Evolutionary conservation across 1,140 invertebrate species (phyloP).

Genomic region (Lucilia sericata): DNA sequence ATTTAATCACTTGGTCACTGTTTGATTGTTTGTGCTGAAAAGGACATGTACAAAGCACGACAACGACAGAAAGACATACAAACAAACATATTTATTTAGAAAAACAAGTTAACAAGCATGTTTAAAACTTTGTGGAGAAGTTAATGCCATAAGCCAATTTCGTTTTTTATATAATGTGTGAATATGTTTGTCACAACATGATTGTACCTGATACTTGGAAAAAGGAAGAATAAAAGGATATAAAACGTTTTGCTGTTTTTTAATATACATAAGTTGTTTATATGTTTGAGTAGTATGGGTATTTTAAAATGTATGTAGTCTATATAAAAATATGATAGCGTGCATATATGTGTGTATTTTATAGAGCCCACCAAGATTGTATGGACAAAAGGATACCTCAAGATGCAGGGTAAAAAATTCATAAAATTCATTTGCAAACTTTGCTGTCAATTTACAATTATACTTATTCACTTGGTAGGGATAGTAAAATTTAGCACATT

Average conservation of each 20-base stretch:
- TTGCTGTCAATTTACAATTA: no score
- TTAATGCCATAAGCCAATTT: conserved; percentile 34
- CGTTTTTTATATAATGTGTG: neutral
- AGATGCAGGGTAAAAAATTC: no score
- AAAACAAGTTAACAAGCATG: neutral
- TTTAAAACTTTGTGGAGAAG: neutral
- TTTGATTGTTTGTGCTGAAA: neutral
- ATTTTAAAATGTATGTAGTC: neutral
- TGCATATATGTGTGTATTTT: no score
- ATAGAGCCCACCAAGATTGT: no score
- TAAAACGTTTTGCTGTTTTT: neutral
- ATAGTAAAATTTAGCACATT: no score
- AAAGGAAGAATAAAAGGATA: neutral
- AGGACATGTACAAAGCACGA: neutral
- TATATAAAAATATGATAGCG: neutral
- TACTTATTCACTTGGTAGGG: no score
- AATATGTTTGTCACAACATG: neutral
- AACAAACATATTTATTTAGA: neutral
- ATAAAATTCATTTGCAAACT: no score
- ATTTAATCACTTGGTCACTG: neutral
- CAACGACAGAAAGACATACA: neutral
- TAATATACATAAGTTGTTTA: no score
- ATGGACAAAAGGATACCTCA: no score
- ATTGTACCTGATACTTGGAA: neutral
- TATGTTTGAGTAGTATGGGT: neutral